A percentile compares a stretch with the other conserved stretches of the same genome.
Conservation (phyloP, 2,888 invertebrate species). For the Pegoplata infirma region DNA sequence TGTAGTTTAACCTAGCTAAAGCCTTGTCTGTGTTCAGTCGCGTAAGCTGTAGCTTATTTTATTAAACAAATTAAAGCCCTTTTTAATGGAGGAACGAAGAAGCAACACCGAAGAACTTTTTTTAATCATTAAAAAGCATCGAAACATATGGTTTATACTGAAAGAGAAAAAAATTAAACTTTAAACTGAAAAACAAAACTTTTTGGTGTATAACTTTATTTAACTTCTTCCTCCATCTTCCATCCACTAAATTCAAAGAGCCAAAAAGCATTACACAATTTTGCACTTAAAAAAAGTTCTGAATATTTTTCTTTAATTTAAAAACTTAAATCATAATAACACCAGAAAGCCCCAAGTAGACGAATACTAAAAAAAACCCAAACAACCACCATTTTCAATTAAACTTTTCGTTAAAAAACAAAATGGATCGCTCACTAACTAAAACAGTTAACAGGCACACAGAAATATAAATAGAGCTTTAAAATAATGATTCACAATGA, state of each 20-base stretch:
- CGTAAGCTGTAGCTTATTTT: constrained; percentile 38
- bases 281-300: constrained; percentile 1
- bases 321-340: background rate
- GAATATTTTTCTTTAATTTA: background rate
- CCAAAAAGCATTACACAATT: constrained; percentile 6
- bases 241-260: too few species aligned
- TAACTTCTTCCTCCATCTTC: background rate
- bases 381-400: constrained; percentile 47
- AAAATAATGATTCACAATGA: constrained; percentile 1
- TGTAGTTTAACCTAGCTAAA: background rate
- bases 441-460: constrained; percentile 77
- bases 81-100: background rate
- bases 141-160: background rate
- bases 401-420: constrained; percentile 67
- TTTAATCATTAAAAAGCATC: background rate
- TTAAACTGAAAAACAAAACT: constrained; percentile 2
- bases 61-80: constrained; percentile 31
- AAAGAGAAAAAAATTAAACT: constrained; percentile 31
- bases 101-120: constrained; percentile 33
- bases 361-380: background rate
- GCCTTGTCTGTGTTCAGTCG: background rate
- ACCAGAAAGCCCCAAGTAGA: background rate
- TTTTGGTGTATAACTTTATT: background rate
- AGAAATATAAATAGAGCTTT: constrained; percentile 44
- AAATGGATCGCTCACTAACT: constrained; percentile 78